Evolutionary conservation across 2,113 vertebrate genomes (phyloP), one percentile per base, ranked within the genome.

Genomic region (Sula dactylatra): DNA sequence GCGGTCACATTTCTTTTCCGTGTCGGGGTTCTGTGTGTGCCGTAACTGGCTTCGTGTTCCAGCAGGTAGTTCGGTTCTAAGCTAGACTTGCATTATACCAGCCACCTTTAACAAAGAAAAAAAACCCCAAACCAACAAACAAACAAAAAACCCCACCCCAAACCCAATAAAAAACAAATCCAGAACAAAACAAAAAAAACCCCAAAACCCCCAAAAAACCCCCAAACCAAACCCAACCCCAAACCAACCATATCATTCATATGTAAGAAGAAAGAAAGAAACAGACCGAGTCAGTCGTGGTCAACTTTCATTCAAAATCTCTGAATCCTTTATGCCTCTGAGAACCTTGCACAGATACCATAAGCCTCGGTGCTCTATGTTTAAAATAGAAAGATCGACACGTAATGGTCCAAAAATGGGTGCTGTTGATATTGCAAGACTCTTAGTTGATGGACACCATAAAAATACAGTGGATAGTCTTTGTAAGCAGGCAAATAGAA

Each of bases 191-290:
- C 10, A 10, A 38, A 84, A 36, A 4, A 34, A 69, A 16, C 36
- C 26, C 45, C 19, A 67, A 52, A 3, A n/a, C n/a, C n/a, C n/a
- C 4, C 22, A 38, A 84, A 36, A 4, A 34, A 69, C 12, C 36
- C 26, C 45, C 19, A 67, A 52, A 3, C 4, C 22, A 45, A 34
- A 7, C 26, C n/a, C 29, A 24, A 9, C 7, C 52, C 49, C 49
- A 82, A 36, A 61, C 3, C 42, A 47, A 6, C 7, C 2, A 0
- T 14, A 17, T 40, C 7, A 13, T n/a, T 58, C 0, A 0, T 6
- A 13, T 11, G 2, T 27, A 13, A 55, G 19, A 70, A 44, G 45
- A 19, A 58, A n/a, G n/a, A 47, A 58, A n/a, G 24, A 52, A 77
- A 21, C 17, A 27, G 32, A 45, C 7, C 2, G 4, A 45, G 25